Evolutionary conservation across 2,113 vertebrate species (phyloP), one percentile per base, ranked within the genome.

Genomic region (Xerus inauris): DNA sequence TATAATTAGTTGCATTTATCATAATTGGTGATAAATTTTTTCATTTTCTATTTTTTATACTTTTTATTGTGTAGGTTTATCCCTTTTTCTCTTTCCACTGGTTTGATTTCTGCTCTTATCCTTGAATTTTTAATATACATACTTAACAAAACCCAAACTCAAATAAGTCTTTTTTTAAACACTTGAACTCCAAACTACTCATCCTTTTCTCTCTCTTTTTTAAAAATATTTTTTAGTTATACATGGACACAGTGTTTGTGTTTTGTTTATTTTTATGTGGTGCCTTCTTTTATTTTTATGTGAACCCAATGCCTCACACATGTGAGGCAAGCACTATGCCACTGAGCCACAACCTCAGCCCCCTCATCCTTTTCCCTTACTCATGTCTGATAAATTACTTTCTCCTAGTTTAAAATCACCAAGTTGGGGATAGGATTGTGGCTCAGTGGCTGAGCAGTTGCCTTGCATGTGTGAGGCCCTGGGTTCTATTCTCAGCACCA

Each of bases 1-100:
- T 95, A 72, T 85, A 77, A 80, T 59, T 95, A 32, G 59, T 91
- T 93, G 20, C 8, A 67, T 94, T 92, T 95, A 64, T 96, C 24
- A 40, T 69, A 45, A 62, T 91, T 90, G 54, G 28, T 90, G 38
- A 76, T 72, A 79, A 54, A 62, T 76, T 35, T 89, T 90, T 62
- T 84, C 76, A 4, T 59, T 81, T 86, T 64, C 10, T 75, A 5
- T 71, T 72, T 89, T 2, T 69, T 40, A 64, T 54, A 49, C 13
- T 82, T 64, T 62, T 77, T 81, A 82, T 84, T 83, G 12, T 89
- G 24, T n/a, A 92, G 19, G 6, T 89, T 82, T 79, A 16, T 42
- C 1, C 16, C 2, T 40, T 47, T 76, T 93, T 54, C 49, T 69
- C 0, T 94, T 30, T 88, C 17, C 22, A 40, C 19, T 94, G 47